Evolutionary conservation across 2,888 invertebrate genomes (phyloP).

Genomic region (Oligia latruncula): DNA sequence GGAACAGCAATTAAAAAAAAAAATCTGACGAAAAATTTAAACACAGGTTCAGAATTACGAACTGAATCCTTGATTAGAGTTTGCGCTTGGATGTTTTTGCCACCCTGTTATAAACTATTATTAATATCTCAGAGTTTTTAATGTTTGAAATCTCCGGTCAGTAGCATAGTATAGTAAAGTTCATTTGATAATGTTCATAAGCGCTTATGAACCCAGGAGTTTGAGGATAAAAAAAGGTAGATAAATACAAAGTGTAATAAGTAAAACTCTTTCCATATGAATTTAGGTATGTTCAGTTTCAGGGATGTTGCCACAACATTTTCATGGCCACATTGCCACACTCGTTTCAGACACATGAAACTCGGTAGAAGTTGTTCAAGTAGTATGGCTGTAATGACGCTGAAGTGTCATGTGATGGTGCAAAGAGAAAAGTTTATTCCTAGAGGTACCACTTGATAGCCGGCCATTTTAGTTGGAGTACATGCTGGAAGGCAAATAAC

Average conservation of each 20-base stretch:
- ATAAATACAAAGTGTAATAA: neutral
- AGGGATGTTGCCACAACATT: constrained; percentile 3
- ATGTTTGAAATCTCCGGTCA: neutral
- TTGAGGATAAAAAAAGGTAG: neutral
- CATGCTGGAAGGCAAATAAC: neutral
- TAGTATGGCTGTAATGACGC: constrained; percentile 9
- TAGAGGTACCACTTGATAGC: constrained; percentile 27
- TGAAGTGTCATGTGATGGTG: constrained; percentile 29
- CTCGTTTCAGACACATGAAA: constrained; percentile 12
- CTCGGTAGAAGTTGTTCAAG: constrained; percentile 23
- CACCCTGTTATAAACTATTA: neutral
- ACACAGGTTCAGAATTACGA: too few species aligned
- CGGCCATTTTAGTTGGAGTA: constrained; percentile 42
- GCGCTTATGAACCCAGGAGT: neutral
- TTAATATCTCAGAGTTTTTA: neutral
- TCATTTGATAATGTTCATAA: neutral
- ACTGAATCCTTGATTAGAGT: too few species aligned
- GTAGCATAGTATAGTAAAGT: neutral
- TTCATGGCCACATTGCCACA: neutral
- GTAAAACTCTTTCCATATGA: neutral
- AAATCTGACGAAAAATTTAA: too few species aligned
- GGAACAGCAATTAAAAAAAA: too few species aligned
- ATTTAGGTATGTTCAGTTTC: neutral
- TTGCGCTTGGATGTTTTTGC: too few species aligned
- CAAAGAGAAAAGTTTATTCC: constrained; percentile 56